A percentile compares a stretch with the other conserved stretches of the same genome.
phyloP scores from a whole-genome alignment of 2,797 vertebrate species.

The Peromyscus nudipes region DNA sequence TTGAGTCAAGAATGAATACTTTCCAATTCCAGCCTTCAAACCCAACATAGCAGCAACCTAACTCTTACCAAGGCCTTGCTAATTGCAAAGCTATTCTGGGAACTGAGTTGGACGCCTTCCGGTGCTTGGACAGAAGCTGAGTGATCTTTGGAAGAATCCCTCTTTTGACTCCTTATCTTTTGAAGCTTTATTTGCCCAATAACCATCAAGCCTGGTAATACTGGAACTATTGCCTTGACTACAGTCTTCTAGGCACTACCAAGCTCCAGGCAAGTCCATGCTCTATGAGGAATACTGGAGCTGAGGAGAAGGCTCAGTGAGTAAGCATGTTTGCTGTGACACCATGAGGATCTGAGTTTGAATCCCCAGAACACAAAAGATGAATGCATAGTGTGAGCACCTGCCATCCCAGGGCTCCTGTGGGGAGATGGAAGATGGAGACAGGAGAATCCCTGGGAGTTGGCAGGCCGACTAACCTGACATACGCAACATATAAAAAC shows the following conservation, averaged over 20 bases:
- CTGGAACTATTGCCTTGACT: background rate
- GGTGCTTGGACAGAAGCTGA: background rate
- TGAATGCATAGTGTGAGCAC: background rate
- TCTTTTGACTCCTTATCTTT: background rate
- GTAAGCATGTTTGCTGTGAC: background rate
- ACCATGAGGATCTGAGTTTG: background rate
- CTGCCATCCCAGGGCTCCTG: background rate
- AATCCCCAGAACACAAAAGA: background rate
- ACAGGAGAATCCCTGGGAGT: background rate
- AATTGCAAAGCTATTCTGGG: background rate
- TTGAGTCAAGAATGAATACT: constrained; percentile 9
- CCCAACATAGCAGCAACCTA: background rate
- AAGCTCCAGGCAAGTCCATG: background rate
- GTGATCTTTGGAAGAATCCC: background rate
- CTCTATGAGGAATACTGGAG: background rate
- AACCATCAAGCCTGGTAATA: background rate
- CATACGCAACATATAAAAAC: background rate
- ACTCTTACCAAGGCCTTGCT: constrained; percentile 14
- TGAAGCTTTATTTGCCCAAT: background rate
- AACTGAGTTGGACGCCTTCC: constrained; percentile 4
- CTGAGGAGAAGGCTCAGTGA: background rate
- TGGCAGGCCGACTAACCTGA: background rate
- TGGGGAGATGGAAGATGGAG: background rate
- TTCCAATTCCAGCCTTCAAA: background rate
- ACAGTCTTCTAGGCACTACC: background rate